Evolutionary conservation across 1,140 invertebrate genomes (phyloP).

Genomic region (Paraescarpia echinospica): DNA sequence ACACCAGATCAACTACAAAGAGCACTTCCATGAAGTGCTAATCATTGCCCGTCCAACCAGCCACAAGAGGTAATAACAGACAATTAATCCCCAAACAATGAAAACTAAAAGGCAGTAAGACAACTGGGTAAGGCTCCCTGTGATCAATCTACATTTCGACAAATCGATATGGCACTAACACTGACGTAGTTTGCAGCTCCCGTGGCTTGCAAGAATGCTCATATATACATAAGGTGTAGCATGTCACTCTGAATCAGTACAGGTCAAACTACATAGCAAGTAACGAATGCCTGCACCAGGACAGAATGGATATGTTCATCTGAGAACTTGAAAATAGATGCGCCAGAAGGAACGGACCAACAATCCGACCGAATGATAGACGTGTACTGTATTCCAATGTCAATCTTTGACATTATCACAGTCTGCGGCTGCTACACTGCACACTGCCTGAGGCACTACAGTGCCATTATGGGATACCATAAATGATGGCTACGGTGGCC

Average conservation of each 20-base stretch:
- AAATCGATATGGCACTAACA: too few relatives aligned
- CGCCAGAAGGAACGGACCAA: neutral
- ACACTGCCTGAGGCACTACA: neutral
- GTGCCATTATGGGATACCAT: neutral
- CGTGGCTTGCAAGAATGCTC: too few relatives aligned
- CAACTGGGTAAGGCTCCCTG: too few relatives aligned
- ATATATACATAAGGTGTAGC: too few relatives aligned
- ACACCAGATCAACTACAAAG: too few relatives aligned
- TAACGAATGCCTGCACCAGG: neutral
- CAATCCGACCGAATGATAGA: neutral
- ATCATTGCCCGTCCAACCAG: neutral
- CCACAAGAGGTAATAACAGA: conserved; percentile 26
- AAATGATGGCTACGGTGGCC: neutral
- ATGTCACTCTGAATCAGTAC: neutral
- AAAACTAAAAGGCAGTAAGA: too few relatives aligned
- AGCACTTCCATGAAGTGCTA: too few relatives aligned
- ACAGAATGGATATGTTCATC: neutral
- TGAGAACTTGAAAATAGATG: neutral
- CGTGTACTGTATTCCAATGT: neutral
- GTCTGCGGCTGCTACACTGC: neutral
- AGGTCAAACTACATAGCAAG: neutral
- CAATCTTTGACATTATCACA: neutral
- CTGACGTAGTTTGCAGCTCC: too few relatives aligned
- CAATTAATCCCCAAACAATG: neutral
- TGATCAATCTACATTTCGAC: too few relatives aligned